These are phyloP conservation scores for Psittacula echo DNA, from an alignment of 2,797 vertebrate genomes.

Conservation along the genomic window DNA sequence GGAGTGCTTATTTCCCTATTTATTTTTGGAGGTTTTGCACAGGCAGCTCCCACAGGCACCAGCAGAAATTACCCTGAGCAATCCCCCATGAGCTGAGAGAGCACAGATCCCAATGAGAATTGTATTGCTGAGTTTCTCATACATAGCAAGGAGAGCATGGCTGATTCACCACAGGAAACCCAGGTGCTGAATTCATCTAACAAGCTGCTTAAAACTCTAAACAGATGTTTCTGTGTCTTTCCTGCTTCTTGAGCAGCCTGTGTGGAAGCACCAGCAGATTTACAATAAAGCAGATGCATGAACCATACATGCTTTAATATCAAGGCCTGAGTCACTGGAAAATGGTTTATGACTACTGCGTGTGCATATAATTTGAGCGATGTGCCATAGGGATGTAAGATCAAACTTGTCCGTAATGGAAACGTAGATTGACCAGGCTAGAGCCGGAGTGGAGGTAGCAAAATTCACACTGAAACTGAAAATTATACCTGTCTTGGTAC, in stretches of 20 bases:
- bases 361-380: background rate
- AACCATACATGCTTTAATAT: conserved; percentile 4
- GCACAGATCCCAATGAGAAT: background rate
- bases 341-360: conserved; percentile 3
- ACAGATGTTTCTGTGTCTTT: conserved; percentile 68
- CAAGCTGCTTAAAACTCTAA: conserved; percentile 68
- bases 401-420: background rate
- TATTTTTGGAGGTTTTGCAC: background rate
- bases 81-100: background rate
- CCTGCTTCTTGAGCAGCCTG: conserved; percentile 55
- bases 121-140: background rate
- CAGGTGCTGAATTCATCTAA: conserved; percentile 61
- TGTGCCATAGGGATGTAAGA: background rate
- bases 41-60: background rate
- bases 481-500: background rate
- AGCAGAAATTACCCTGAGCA: conserved; percentile 12
- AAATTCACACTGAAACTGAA: background rate
- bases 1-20: background rate
- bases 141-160: background rate
- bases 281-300: conserved; percentile 36
- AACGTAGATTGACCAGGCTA: background rate
- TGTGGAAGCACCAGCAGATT: conserved; percentile 55
- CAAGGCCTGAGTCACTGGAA: background rate
- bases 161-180: conserved; percentile 17
- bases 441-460: background rate